Evolutionary conservation across 1,140 invertebrate genomes (phyloP), one percentile per base, ranked within the genome.

Genomic region (Dendrolimus punctatus): DNA sequence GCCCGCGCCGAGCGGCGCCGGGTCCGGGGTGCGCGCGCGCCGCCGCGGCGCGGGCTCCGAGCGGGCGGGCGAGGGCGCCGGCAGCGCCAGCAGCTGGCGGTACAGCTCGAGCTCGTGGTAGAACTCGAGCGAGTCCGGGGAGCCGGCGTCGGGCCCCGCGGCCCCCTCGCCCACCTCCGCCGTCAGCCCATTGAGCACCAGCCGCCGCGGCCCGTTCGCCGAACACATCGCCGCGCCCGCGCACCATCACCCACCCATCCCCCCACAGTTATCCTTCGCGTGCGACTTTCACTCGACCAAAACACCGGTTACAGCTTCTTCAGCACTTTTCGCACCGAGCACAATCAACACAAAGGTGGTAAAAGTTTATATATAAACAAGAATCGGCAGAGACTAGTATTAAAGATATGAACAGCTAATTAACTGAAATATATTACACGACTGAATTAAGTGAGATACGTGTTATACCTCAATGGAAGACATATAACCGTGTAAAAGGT

Each of bases 41-140:
- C 64, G 62, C n/a, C 9, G 46, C 37, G 51, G 53, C 52, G 40
- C 9, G 40, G 47, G 49, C 7, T 46, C 41, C 48, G 47, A 8
- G 10, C 58, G 60, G 10, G 56, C 46, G 2, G 64, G 62, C 50
- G 64, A 55, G 45, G 64, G 64, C 50, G 58, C 40, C 7, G 71
- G 66, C 60, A 78, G 63, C 41, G 79, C 79, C 52, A 80, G 66
- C 61, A 83, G 69, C 66, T 79, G 77, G 2, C 75, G 71, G 64
- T 83, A 83, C 53, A 83, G 65, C 57, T 83, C 80, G 42, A 80
- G 71, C 73, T 83, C 80, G 71, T 83, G 80, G 68, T 83, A 83
- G 71, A 74, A 80, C 64, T 83, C 80, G 46, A 71, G 69, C 46
- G 73, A 77, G 63, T 76, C 64, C 23, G 68, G 68, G 6, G 65